Evolutionary conservation across 2,113 vertebrate species (phyloP).

Genomic region (Lamprotornis superbus): DNA sequence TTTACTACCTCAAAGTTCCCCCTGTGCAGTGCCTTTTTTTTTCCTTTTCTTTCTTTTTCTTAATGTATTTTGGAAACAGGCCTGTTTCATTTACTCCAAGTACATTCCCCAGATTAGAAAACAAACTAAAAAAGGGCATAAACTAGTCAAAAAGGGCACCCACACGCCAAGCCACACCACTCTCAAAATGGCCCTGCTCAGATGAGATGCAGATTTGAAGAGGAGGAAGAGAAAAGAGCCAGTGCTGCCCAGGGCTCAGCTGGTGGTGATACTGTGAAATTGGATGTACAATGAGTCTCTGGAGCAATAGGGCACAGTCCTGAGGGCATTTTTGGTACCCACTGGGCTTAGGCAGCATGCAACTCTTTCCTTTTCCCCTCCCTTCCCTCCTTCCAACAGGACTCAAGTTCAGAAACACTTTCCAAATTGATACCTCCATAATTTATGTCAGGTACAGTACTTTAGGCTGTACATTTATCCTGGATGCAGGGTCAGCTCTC

Average conservation of each 20-base stretch:
- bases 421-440: not conserved
- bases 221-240: not conserved
- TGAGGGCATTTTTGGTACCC: not conserved
- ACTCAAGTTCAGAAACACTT: not conserved
- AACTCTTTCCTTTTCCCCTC: not conserved
- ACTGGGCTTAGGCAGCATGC: not conserved
- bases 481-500: not conserved
- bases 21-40: slow-evolving; percentile 47
- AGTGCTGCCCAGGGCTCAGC: not conserved
- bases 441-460: not conserved
- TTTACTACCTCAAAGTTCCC: slow-evolving; percentile 71
- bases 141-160: not conserved
- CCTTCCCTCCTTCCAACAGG: not conserved
- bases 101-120: slow-evolving; percentile 7
- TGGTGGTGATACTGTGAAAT: slow-evolving; percentile 57
- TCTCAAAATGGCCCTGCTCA: not conserved
- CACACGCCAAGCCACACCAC: not conserved
- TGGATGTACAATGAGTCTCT: not conserved
- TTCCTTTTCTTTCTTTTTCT: not conserved
- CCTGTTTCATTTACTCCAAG: not conserved
- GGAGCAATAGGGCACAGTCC: not conserved
- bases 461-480: not conserved
- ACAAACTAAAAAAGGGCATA: not conserved
- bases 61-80: not conserved
- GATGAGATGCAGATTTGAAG: not conserved